A percentile compares a stretch with the other conserved stretches of the same genome.
Conservation (phyloP, 1,140 invertebrate genomes). For the Gerris buenoi region DNA sequence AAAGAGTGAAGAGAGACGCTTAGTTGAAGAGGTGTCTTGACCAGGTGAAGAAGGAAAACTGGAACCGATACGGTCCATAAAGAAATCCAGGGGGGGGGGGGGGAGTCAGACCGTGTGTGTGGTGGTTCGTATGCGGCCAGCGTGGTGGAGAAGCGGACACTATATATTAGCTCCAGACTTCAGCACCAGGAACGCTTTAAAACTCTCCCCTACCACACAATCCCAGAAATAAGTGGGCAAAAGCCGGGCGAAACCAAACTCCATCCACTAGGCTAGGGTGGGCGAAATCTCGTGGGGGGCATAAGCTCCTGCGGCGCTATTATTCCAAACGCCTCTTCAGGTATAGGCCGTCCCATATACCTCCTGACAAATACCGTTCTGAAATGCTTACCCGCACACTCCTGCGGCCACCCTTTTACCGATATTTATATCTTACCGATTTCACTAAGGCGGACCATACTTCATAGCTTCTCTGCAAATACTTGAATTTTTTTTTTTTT, state of each 20-base stretch:
- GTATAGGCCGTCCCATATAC: background rate
- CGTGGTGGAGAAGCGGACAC: background rate
- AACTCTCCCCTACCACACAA: background rate
- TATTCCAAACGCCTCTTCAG: background rate
- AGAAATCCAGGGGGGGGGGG: no score
- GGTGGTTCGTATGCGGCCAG: no score
- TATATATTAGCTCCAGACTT: background rate
- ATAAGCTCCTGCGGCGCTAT: background rate
- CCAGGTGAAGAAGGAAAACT: no score
- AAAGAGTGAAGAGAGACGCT: no score
- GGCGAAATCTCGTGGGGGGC: background rate
- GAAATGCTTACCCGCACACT: background rate
- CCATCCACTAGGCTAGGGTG: no score
- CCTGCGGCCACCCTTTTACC: background rate
- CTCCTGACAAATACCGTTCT: background rate
- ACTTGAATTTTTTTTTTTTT: background rate
- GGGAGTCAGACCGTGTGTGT: no score
- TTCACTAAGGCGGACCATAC: background rate
- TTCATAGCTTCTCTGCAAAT: background rate
- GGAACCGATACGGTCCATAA: no score
- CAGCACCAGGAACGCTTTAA: background rate
- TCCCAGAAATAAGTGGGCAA: background rate
- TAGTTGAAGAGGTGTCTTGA: no score
- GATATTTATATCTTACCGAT: background rate
- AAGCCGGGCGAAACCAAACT: background rate